These are phyloP conservation scores for Nicator chloris DNA, from an alignment of 2,113 vertebrate genomes.

Conservation along the genomic window DNA sequence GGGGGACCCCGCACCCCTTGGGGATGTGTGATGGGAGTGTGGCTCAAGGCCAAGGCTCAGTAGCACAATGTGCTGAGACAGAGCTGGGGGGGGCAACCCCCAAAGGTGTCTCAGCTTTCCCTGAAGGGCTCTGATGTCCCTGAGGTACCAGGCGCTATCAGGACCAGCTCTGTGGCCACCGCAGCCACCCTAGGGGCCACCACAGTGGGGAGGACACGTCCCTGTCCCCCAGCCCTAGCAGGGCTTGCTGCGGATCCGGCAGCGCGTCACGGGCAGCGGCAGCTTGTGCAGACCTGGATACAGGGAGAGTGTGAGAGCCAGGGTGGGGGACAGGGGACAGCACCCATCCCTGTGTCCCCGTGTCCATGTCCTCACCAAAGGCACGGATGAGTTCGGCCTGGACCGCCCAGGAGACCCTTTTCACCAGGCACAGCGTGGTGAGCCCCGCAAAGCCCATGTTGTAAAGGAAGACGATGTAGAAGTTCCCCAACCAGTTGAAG, in stretches of 20 bases:
- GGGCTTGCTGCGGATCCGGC: constrained; percentile 63
- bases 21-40: background rate
- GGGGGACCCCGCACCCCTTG: rapidly evolving
- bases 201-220: background rate
- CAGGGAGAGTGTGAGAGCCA: background rate
- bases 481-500: constrained; percentile 95
- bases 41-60: constrained; percentile 12
- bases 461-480: constrained; percentile 93
- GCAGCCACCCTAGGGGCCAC: background rate
- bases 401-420: constrained; percentile 88
- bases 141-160: background rate
- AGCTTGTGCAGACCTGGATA: constrained; percentile 86
- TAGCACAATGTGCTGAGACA: background rate
- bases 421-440: constrained; percentile 91
- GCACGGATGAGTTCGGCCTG: constrained; percentile 91
- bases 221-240: background rate
- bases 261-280: constrained; percentile 79
- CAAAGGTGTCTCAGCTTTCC: background rate
- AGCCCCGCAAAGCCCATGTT: constrained; percentile 93
- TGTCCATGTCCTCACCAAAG: constrained; percentile 79
- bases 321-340: background rate
- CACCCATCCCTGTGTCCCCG: background rate
- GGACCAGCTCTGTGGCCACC: background rate
- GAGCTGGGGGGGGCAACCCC: background rate
- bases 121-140: background rate